Percentiles rank a stretch among this genome's conserved stretches.
These are phyloP conservation scores for Alfaro cultratus DNA, from an alignment of 2,797 vertebrate genomes.

Conservation along the genomic window DNA sequence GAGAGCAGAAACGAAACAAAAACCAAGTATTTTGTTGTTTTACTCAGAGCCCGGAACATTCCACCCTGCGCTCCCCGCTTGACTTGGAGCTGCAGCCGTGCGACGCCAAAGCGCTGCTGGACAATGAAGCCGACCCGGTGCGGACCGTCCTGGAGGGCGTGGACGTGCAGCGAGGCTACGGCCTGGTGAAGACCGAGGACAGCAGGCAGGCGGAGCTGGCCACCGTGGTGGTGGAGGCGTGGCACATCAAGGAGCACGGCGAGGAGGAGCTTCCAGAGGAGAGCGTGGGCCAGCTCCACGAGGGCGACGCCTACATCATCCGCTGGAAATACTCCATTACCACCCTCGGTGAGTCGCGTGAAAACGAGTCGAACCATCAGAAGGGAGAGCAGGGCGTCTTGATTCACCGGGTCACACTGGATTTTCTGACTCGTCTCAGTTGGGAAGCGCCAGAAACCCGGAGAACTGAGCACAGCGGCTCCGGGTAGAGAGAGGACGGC, in stretches of 20 bases:
- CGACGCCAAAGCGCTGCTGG: conserved; percentile 75
- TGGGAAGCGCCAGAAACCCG: conserved; percentile 81
- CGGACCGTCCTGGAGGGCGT: conserved; percentile 80
- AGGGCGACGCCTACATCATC: conserved; percentile 83
- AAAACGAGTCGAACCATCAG: not conserved
- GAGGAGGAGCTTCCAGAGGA: conserved; percentile 77
- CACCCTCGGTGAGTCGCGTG: conserved; percentile 77
- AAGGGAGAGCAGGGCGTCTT: not conserved
- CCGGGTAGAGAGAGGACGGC: conserved; percentile 81
- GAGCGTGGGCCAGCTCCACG: conserved; percentile 82
- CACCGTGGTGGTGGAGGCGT: conserved; percentile 78
- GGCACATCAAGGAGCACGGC: conserved; percentile 84
- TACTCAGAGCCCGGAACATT: conserved; percentile 65
- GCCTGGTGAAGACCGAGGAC: conserved; percentile 78
- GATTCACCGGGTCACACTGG: not conserved
- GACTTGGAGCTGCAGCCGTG: conserved; percentile 79
- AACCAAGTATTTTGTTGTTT: not conserved
- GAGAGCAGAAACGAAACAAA: not conserved
- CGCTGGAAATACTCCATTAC: conserved; percentile 86
- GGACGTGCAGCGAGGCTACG: conserved; percentile 81
- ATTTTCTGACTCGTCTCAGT: conserved; percentile 63
- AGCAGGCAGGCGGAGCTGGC: conserved; percentile 78
- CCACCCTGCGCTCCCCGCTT: conserved; percentile 26
- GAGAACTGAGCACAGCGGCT: conserved; percentile 75
- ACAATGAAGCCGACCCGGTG: conserved; percentile 52